These are phyloP conservation scores for Galeopterus variegatus DNA, from an alignment of 2,113 vertebrate genomes.

Conservation along the genomic window DNA sequence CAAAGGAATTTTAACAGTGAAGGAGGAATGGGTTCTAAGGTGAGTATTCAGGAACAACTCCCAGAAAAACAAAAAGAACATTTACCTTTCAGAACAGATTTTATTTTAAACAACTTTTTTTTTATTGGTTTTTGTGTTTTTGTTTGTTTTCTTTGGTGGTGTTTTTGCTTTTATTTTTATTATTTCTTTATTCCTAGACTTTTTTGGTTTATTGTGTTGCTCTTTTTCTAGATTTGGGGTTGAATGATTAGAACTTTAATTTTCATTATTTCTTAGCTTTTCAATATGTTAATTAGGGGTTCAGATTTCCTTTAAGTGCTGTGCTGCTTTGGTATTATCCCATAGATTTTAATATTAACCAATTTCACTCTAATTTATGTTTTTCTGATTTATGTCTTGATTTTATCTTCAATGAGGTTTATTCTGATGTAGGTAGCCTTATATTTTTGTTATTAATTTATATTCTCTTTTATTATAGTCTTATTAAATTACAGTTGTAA, in stretches of 20 bases:
- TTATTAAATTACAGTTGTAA: background rate
- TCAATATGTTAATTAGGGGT: background rate
- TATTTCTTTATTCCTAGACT: constrained; percentile 22
- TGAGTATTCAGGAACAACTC: background rate
- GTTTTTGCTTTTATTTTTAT: constrained; percentile 2
- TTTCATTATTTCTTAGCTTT: constrained; percentile 21
- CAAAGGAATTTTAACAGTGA: background rate
- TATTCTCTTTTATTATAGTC: constrained; percentile 6
- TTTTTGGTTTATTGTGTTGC: background rate
- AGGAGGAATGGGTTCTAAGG: background rate
- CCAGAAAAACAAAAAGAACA: background rate
- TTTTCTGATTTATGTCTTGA: constrained; percentile 24
- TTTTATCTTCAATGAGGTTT: background rate
- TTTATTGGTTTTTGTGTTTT: background rate
- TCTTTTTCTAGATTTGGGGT: background rate
- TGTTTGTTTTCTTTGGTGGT: background rate
- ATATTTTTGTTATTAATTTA: constrained; percentile 15
- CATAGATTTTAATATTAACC: background rate
- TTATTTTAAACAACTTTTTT: constrained; percentile 1
- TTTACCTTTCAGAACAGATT: background rate
- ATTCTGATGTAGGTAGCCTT: background rate
- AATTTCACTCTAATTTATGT: background rate
- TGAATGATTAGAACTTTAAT: background rate
- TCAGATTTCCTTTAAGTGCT: background rate
- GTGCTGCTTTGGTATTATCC: background rate